These are phyloP conservation scores for Anoplophora glabripennis DNA, from an alignment of 1,140 invertebrate genomes.

Conservation along the genomic window DNA sequence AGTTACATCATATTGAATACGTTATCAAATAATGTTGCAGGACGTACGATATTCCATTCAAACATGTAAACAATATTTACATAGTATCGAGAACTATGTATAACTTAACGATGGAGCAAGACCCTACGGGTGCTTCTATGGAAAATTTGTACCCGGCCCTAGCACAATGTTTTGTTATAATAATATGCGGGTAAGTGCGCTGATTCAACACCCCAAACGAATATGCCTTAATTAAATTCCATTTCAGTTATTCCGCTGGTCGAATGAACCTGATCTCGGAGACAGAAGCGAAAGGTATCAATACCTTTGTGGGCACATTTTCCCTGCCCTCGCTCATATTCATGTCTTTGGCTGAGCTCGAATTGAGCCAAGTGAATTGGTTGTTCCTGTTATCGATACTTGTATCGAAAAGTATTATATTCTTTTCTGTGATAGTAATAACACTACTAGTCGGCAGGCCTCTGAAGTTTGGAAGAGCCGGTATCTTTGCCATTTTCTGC, in stretches of 20 bases:
- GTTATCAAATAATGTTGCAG: constrained; percentile 66
- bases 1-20: too few species aligned
- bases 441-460: constrained; percentile 77
- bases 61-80: neutral
- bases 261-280: constrained; percentile 79
- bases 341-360: constrained; percentile 79
- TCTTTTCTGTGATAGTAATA: constrained; percentile 76
- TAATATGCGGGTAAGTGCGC: constrained; percentile 75
- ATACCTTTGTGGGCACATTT: constrained; percentile 91
- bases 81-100: constrained; percentile 45
- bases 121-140: constrained; percentile 48
- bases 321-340: constrained; percentile 91
- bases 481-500: constrained; percentile 90
- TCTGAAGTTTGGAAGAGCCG: constrained; percentile 77
- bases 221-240: constrained; percentile 2
- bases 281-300: constrained; percentile 85
- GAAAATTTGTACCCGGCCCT: constrained; percentile 87
- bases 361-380: constrained; percentile 86
- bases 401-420: constrained; percentile 82
- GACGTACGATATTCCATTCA: constrained; percentile 71
- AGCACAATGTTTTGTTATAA: constrained; percentile 88
- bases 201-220: neutral
- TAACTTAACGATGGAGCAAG: constrained; percentile 11
- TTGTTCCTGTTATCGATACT: constrained; percentile 82
- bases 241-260: constrained; percentile 82